phyloP scores from a whole-genome alignment of 2,113 vertebrate species.

The Notothenia rossii region DNA sequence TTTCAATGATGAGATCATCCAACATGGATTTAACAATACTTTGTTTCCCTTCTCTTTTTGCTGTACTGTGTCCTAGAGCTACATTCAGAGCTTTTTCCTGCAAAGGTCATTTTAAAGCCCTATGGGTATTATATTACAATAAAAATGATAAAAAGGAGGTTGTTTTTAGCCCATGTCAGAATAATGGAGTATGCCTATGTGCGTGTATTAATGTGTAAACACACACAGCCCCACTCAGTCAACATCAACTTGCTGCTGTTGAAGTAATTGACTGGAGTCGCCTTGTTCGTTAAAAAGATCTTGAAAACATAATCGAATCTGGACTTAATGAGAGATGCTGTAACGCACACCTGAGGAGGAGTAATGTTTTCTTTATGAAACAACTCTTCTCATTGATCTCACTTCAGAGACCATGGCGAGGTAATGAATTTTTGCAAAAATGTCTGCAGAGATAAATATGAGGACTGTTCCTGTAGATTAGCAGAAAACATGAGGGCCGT shows the following conservation, averaged over 20 bases:
- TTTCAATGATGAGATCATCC: too few relatives aligned
- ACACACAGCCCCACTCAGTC: not conserved
- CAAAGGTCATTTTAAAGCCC: not conserved
- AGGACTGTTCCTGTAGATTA: not conserved
- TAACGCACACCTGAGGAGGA: constrained; percentile 36
- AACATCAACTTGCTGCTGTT: constrained; percentile 3
- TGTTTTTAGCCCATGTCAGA: not conserved
- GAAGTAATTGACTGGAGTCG: constrained; percentile 20
- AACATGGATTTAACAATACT: too few relatives aligned
- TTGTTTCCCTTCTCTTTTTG: too few relatives aligned
- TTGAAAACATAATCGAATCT: constrained; percentile 22
- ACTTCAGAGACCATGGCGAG: constrained; percentile 11
- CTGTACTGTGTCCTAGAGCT: too few relatives aligned
- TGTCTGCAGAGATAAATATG: not conserved
- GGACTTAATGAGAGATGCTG: constrained; percentile 13
- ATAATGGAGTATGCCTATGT: not conserved
- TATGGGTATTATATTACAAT: not conserved
- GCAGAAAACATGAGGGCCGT: not conserved
- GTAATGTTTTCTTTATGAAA: constrained; percentile 10
- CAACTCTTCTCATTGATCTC: not conserved
- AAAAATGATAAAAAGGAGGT: not conserved
- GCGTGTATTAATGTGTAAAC: constrained; percentile 17
- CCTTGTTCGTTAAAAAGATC: not conserved
- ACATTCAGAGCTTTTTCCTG: not conserved
- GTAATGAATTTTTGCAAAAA: not conserved